phyloP scores from a whole-genome alignment of 2,797 vertebrate genomes.

The Rhabdomys pumilio region DNA sequence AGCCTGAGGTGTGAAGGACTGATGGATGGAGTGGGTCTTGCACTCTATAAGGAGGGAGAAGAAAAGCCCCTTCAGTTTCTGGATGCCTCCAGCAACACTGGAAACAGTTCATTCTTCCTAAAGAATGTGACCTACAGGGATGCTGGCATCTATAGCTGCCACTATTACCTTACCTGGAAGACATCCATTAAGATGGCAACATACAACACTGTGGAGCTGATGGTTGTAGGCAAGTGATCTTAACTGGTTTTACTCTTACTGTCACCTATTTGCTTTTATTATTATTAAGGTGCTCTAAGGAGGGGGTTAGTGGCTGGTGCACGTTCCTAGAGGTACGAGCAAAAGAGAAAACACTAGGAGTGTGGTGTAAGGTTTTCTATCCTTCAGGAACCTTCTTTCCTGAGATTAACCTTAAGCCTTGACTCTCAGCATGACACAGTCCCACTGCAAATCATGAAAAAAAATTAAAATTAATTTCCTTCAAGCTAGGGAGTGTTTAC shows the following conservation, averaged over 20 bases:
- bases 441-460: neutral
- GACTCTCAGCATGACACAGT: neutral
- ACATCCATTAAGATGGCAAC: constrained; percentile 73
- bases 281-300: constrained; percentile 6
- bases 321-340: neutral
- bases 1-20: constrained; percentile 68
- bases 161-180: constrained; percentile 74
- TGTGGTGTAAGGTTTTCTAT: neutral
- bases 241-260: constrained; percentile 50
- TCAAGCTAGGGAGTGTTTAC: neutral
- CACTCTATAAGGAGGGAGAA: constrained; percentile 76
- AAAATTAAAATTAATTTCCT: constrained; percentile 48
- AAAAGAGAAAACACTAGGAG: constrained; percentile 30
- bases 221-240: constrained; percentile 81
- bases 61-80: constrained; percentile 73
- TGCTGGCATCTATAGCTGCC: constrained; percentile 76
- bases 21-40: constrained; percentile 68
- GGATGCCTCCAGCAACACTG: constrained; percentile 57
- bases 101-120: constrained; percentile 70
- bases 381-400: constrained; percentile 42
- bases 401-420: constrained; percentile 30
- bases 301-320: neutral
- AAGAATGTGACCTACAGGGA: constrained; percentile 74
- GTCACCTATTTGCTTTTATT: constrained; percentile 42
- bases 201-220: constrained; percentile 72